Percentiles rank a stretch among this genome's conserved stretches.
phyloP scores from a whole-genome alignment of 2,797 vertebrate genomes.

The Anguilla megastoma region DNA sequence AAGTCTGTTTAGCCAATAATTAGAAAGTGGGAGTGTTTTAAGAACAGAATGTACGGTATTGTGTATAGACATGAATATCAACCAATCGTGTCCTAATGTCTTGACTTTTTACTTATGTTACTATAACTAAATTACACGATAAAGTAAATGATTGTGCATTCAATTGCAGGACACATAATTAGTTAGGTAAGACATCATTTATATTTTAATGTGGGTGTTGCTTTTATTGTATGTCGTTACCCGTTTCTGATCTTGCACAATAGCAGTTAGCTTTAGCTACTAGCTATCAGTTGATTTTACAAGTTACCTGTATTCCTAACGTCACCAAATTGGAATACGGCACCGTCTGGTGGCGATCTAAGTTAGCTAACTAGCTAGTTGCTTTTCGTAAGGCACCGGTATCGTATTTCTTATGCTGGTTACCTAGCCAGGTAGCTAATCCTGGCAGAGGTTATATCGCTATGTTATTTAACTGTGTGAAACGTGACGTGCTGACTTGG shows the following conservation, averaged over 20 bases:
- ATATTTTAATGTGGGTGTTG: neutral
- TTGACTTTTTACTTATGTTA: constrained; percentile 21
- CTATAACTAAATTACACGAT: constrained; percentile 18
- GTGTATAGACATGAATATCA: neutral
- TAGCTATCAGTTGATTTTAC: neutral
- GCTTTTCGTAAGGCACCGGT: neutral
- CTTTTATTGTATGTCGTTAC: neutral
- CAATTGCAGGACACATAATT: constrained; percentile 18
- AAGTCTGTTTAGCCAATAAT: constrained; percentile 23
- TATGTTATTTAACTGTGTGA: neutral
- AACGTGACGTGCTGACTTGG: neutral
- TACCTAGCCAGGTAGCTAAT: neutral
- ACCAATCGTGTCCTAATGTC: constrained; percentile 23
- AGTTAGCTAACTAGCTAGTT: neutral
- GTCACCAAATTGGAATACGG: neutral
- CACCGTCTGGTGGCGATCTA: neutral
- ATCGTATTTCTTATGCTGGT: neutral
- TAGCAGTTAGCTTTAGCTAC: neutral
- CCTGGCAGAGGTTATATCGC: neutral
- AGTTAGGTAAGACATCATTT: constrained; percentile 26
- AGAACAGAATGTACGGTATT: constrained; percentile 9
- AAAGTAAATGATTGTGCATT: constrained; percentile 13
- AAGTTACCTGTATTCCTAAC: neutral
- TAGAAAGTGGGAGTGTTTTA: constrained; percentile 18
- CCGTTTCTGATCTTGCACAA: neutral